Percentiles rank a stretch among this genome's conserved stretches.
Conservation (phyloP, 2,113 vertebrate genomes). For the Gobius niger region DNA sequence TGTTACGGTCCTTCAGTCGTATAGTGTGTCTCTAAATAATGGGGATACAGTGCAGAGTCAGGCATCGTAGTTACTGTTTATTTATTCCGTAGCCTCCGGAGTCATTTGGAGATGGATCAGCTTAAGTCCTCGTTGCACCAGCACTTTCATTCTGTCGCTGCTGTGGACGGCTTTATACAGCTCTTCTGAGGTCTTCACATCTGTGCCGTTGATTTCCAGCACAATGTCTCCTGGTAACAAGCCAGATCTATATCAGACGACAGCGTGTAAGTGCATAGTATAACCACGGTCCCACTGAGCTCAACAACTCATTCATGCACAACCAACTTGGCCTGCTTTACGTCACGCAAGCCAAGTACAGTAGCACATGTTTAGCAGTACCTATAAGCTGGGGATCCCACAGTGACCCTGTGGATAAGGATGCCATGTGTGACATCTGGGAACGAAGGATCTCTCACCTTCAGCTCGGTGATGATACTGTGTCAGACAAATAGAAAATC, state of each 20-base stretch:
- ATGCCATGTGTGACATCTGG: conserved; percentile 87
- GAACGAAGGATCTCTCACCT: conserved; percentile 85
- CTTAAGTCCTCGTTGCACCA: conserved; percentile 79
- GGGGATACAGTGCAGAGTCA: not conserved
- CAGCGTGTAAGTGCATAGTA: not conserved
- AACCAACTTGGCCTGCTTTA: too few species aligned
- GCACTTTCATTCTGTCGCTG: conserved; percentile 81
- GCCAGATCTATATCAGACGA: conserved; percentile 61
- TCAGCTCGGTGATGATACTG: conserved; percentile 90
- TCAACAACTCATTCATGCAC: too few species aligned
- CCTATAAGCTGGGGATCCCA: conserved; percentile 88
- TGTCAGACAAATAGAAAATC: not conserved
- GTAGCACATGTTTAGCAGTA: conserved; percentile 31
- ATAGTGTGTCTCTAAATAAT: not conserved
- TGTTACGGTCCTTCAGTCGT: not conserved
- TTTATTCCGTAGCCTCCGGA: conserved; percentile 85
- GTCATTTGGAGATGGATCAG: conserved; percentile 81
- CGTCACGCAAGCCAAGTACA: not conserved
- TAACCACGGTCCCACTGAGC: not conserved
- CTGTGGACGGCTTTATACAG: conserved; percentile 85
- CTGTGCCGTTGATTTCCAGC: conserved; percentile 59
- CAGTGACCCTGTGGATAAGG: conserved; percentile 90
- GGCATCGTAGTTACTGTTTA: not conserved
- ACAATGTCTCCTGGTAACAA: conserved; percentile 73
- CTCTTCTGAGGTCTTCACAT: conserved; percentile 82